Percentiles rank a stretch among this genome's conserved stretches.
Evolutionary conservation across 2,113 vertebrate species (phyloP).

Genomic region (Takifugu flavidus): DNA sequence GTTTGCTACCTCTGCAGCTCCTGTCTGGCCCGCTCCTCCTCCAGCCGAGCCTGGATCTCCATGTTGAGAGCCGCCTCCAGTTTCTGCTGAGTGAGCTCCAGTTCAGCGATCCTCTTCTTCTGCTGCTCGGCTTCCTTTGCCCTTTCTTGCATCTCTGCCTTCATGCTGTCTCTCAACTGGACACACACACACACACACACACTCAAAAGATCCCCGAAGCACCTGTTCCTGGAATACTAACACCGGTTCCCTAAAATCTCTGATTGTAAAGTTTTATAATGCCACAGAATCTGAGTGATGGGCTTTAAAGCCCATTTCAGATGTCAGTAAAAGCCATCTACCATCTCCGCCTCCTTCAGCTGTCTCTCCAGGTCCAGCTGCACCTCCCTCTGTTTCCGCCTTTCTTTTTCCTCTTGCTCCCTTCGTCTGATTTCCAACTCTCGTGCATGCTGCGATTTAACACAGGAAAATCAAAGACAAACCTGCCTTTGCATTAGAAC

Average conservation of each 20-base stretch:
- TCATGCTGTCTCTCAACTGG: slow-evolving; percentile 70
- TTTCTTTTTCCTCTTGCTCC: slow-evolving; percentile 66
- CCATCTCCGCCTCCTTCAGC: slow-evolving; percentile 72
- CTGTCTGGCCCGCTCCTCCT: slow-evolving; percentile 70
- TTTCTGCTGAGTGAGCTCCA: slow-evolving; percentile 73
- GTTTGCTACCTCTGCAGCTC: slow-evolving; percentile 69
- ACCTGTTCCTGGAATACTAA: slow-evolving; percentile 32
- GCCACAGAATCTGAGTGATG: slow-evolving; percentile 12
- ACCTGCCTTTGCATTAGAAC: not conserved
- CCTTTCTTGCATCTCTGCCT: slow-evolving; percentile 70
- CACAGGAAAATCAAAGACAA: not conserved
- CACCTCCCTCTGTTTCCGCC: slow-evolving; percentile 66
- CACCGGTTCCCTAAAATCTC: slow-evolving; percentile 10
- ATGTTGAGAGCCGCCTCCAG: slow-evolving; percentile 71
- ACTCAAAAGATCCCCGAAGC: slow-evolving; percentile 32
- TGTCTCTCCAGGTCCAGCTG: slow-evolving; percentile 75
- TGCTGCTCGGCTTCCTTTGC: slow-evolving; percentile 68
- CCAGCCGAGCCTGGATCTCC: slow-evolving; percentile 73
- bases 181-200: slow-evolving; percentile 14
- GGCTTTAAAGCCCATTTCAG: slow-evolving; percentile 13
- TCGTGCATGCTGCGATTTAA: slow-evolving; percentile 63
- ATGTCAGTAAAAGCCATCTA: slow-evolving; percentile 35
- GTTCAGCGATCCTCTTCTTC: slow-evolving; percentile 69
- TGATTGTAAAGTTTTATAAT: slow-evolving; percentile 34
- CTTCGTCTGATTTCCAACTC: slow-evolving; percentile 66